Conservation (phyloP, 2,113 vertebrate species). For the Centropristis striata region DNA sequence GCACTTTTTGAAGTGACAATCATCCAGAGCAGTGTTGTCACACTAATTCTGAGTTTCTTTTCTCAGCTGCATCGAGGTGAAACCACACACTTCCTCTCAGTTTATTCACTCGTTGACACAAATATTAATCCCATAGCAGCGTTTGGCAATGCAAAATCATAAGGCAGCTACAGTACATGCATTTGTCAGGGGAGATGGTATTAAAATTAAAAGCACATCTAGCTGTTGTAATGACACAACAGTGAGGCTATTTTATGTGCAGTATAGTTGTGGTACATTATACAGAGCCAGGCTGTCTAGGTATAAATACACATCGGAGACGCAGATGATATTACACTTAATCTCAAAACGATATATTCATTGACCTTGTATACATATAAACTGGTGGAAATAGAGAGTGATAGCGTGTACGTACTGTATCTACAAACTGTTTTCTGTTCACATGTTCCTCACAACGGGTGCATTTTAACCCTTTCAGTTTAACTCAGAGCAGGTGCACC, state of each 20-base stretch:
- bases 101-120: slow-evolving; percentile 34
- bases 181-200: not conserved
- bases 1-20: not conserved
- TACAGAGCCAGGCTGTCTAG: not conserved
- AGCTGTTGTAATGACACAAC: not conserved
- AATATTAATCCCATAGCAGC: slow-evolving; percentile 5
- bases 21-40: not conserved
- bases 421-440: not conserved
- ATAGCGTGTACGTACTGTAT: not conserved
- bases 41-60: slow-evolving; percentile 3
- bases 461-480: slow-evolving; percentile 50
- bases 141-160: slow-evolving; percentile 21
- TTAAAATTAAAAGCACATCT: slow-evolving; percentile 13
- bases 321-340: not conserved
- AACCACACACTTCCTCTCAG: slow-evolving; percentile 16
- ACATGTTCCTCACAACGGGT: slow-evolving; percentile 23
- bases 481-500: slow-evolving; percentile 58
- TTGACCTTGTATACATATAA: not conserved
- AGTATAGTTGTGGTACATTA: not conserved
- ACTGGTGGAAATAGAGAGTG: not conserved
- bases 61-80: slow-evolving; percentile 19
- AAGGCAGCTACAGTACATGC: not conserved
- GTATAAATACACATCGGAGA: not conserved
- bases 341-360: not conserved
- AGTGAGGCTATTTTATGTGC: not conserved